Evolutionary conservation across 2,888 invertebrate genomes (phyloP).

Genomic region (Rhorus exstirpatorius): DNA sequence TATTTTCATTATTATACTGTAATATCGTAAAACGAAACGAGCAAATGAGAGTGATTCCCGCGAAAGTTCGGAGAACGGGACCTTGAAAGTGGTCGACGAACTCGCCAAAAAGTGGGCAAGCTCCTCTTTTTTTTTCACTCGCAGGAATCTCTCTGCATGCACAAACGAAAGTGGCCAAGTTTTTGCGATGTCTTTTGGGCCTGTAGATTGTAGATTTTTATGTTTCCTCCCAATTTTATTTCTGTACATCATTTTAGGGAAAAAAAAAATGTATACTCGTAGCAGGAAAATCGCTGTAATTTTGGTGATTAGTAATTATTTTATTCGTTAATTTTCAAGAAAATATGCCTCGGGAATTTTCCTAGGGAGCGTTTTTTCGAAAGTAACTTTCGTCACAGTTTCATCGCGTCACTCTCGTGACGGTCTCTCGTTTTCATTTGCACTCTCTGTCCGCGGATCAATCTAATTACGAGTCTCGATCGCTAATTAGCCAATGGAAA

Average conservation of each 20-base stretch:
- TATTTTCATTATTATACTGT: neutral
- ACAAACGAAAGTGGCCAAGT: neutral
- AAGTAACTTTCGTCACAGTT: constrained; percentile 25
- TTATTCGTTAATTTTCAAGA: neutral
- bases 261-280: too few species aligned
- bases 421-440: constrained; percentile 1
- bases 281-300: too few species aligned
- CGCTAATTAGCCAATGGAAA: constrained; percentile 47
- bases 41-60: constrained; percentile 43
- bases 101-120: constrained; percentile 66
- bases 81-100: constrained; percentile 81
- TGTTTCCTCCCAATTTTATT: neutral
- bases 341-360: neutral
- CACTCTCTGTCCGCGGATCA: constrained; percentile 8
- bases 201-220: too few species aligned
- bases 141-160: neutral
- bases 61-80: constrained; percentile 63
- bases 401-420: constrained; percentile 9
- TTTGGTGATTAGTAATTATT: too few species aligned
- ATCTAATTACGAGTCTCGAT: constrained; percentile 56
- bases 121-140: constrained; percentile 26
- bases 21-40: constrained; percentile 2
- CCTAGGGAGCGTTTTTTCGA: too few species aligned
- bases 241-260: too few species aligned
- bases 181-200: too few species aligned